These are phyloP conservation scores for Psammodynastes pulverulentus DNA, from an alignment of 2,113 vertebrate species.

Conservation along the genomic window DNA sequence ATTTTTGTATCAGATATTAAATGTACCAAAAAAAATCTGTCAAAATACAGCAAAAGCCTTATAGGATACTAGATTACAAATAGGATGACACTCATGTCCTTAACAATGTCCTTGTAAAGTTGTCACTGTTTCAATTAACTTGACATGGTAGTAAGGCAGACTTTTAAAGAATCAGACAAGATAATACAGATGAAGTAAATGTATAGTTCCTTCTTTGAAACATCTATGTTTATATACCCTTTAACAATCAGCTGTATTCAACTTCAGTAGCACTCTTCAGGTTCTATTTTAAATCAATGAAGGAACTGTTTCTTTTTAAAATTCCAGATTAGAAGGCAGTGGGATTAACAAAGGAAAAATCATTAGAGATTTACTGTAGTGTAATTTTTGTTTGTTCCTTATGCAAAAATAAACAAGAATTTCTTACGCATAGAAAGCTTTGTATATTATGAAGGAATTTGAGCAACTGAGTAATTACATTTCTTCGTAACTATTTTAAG, in stretches of 20 bases:
- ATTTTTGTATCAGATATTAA: neutral
- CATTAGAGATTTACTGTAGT: neutral
- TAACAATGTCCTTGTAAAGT: neutral
- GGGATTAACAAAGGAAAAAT: neutral
- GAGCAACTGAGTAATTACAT: neutral
- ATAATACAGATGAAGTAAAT: neutral
- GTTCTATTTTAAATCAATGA: neutral
- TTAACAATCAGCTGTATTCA: neutral
- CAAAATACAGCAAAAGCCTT: neutral
- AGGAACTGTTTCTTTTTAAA: neutral
- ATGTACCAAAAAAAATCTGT: neutral
- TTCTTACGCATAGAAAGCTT: neutral
- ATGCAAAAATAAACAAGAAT: neutral
- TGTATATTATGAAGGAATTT: neutral
- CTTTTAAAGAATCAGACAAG: neutral
- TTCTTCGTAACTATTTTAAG: neutral
- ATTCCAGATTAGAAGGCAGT: neutral
- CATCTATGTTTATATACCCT: neutral
- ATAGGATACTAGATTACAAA: neutral
- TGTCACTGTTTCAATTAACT: neutral
- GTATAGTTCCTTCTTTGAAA: conserved; percentile 2
- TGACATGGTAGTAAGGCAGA: neutral
- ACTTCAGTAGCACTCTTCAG: neutral
- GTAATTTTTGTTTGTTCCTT: neutral
- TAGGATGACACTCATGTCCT: neutral